Conservation (phyloP, 2,888 invertebrate genomes). For the Hirtodrosophila duncani region DNA sequence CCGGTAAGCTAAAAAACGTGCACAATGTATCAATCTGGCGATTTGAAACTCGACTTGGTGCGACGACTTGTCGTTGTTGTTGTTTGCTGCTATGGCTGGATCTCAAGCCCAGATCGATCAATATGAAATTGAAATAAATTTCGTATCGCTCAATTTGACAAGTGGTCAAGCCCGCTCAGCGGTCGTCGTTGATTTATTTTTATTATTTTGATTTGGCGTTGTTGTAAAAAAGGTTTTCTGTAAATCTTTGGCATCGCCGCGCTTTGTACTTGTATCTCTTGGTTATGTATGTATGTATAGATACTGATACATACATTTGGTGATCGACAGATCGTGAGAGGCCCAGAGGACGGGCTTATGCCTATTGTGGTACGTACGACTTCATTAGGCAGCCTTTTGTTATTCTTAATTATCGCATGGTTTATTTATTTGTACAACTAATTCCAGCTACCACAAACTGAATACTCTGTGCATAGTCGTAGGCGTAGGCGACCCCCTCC, state of each 20-base stretch:
- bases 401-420: conserved; percentile 64
- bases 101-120: conserved; percentile 71
- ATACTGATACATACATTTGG: too few species aligned
- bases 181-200: conserved; percentile 41
- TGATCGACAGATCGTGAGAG: conserved; percentile 55
- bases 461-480: conserved; percentile 23
- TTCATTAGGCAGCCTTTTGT: conserved; percentile 67
- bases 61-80: conserved; percentile 19
- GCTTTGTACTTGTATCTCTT: conserved; percentile 5
- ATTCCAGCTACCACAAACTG: conserved; percentile 39
- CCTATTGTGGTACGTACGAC: conserved; percentile 31
- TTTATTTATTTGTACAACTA: conserved; percentile 69
- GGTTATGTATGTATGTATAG: too few species aligned
- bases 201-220: conserved; percentile 18
- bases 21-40: conserved; percentile 75
- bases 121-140: conserved; percentile 75
- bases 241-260: conserved; percentile 15
- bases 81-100: conserved; percentile 11
- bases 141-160: conserved; percentile 73
- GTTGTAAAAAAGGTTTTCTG: conserved; percentile 27
- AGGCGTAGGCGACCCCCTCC: conserved; percentile 53
- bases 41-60: conserved; percentile 42
- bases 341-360: conserved; percentile 24
- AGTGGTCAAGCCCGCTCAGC: conserved; percentile 70
- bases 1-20: conserved; percentile 71